Conservation (phyloP, 2,113 vertebrate genomes). For the Gobiocypris rarus region DNA sequence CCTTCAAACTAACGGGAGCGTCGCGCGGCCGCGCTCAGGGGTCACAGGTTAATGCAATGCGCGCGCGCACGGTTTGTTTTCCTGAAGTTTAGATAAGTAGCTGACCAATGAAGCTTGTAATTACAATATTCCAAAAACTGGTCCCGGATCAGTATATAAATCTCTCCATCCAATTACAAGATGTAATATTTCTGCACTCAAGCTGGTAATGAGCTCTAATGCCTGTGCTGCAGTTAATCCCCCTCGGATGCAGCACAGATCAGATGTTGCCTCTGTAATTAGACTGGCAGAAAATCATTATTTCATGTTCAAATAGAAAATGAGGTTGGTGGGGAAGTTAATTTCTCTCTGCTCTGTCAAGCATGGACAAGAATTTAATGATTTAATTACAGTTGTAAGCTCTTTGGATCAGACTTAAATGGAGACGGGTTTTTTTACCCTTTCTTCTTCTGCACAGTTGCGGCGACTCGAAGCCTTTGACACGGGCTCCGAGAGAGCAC, state of each 20-base stretch:
- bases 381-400: slow-evolving; percentile 99
- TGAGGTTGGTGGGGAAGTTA: slow-evolving; percentile 97
- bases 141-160: slow-evolving; percentile 74
- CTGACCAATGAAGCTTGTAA: slow-evolving; percentile 72
- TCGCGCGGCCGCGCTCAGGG: slow-evolving; percentile 78
- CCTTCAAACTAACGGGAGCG: slow-evolving; percentile 82
- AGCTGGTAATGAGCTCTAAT: slow-evolving; percentile 99
- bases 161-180: slow-evolving; percentile 98
- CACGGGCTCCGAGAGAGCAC: slow-evolving; percentile 71
- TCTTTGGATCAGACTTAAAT: slow-evolving; percentile 95
- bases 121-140: slow-evolving; percentile 67
- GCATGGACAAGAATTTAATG: slow-evolving; percentile 97
- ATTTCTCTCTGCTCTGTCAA: slow-evolving; percentile 89
- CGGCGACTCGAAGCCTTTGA: slow-evolving; percentile 76
- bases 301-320: slow-evolving; percentile 98
- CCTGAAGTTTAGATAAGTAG: slow-evolving; percentile 83
- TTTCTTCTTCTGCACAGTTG: slow-evolving; percentile 68
- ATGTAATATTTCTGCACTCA: slow-evolving; percentile 97
- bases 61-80: slow-evolving; percentile 91
- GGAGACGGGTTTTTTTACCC: slow-evolving; percentile 80
- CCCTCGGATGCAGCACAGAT: slow-evolving; percentile 91
- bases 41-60: slow-evolving; percentile 94
- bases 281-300: slow-evolving; percentile 98
- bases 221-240: slow-evolving; percentile 86
- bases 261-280: slow-evolving; percentile 98